These are phyloP conservation scores for Brachionus sp. DNA, from an alignment of 1,140 invertebrate species.

Conservation along the genomic window DNA sequence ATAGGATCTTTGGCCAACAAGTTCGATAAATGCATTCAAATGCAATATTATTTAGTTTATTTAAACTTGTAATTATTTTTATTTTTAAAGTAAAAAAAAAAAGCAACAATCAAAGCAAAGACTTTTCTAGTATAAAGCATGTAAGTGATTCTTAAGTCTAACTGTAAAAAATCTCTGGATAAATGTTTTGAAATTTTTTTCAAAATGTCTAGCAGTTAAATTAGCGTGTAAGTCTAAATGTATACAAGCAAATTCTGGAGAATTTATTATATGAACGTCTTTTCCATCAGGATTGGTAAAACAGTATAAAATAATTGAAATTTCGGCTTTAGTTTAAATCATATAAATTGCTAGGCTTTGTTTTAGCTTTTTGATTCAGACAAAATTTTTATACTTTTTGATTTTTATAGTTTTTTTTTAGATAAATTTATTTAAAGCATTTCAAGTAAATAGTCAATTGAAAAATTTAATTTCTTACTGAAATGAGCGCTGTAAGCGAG, in stretches of 20 bases:
- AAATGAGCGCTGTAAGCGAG: background rate
- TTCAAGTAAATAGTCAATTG: slow-evolving; percentile 22
- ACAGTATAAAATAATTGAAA: background rate
- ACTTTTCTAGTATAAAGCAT: background rate
- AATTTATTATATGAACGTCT: background rate
- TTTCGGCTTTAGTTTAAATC: background rate
- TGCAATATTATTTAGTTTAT: background rate
- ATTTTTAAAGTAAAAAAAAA: background rate
- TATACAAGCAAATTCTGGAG: slow-evolving; percentile 27
- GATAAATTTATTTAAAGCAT: slow-evolving; percentile 34
- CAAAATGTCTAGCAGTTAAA: background rate
- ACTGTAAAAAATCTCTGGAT: background rate
- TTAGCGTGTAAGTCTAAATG: background rate
- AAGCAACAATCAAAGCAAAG: background rate
- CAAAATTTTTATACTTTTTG: background rate
- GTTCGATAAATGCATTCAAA: background rate
- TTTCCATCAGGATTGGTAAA: background rate
- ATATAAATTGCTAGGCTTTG: background rate
- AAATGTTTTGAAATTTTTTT: slow-evolving; percentile 30
- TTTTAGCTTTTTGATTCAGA: background rate
- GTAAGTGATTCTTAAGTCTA: background rate
- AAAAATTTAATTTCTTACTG: background rate
- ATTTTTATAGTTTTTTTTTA: slow-evolving; percentile 6
- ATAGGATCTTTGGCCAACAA: background rate
- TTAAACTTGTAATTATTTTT: background rate